Evolutionary conservation across 2,888 invertebrate species (phyloP), one percentile per base, ranked within the genome.

Genomic region (Doris montereyensis): DNA sequence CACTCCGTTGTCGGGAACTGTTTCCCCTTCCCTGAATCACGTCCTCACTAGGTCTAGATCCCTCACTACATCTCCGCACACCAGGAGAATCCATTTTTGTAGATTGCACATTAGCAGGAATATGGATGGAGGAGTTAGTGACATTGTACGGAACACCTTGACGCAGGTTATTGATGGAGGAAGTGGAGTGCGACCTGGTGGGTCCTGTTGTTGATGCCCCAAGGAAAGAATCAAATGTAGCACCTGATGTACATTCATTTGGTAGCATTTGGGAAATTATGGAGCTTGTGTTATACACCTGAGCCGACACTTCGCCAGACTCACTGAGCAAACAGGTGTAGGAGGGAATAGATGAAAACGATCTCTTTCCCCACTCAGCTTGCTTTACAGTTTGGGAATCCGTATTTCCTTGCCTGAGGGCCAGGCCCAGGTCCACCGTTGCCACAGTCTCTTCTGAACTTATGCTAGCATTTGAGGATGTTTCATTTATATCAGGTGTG

Each of bases 271-370:
- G 74, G 24, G 73, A 65, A 26, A 79, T 79, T 60, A 76, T 76
- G 26, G 79, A 76, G 10, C 75, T 68, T 4, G 79, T 75, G 62
- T 75, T 58, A 41, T 34, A 79, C n/a, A 79, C 79, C 32, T 79
- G 75, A 60, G 79, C 57, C 0, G 75, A 79, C 1, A 79, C 75
- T 68, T 79, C 79, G 28, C 79, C 79, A 32, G 79, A 79, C 30
- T 75, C 75, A 70, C 79, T 79, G 57, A 79, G 70, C 32, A 79
- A 71, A 62, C 79, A 79, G n/a, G 79, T 79, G 60, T 79, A 79
- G 8, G 79, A 79, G 17, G 79, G 79, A 28, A 79, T 76, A 13
- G 79, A 79, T 13, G 79, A 79, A n/a, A 75, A 79, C 30, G 79
- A 79, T 32, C 79, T 75, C 32, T 71, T 52, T n/a, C 70, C 75